These are phyloP conservation scores for Thereva unica DNA, from an alignment of 2,888 invertebrate genomes.

Conservation along the genomic window DNA sequence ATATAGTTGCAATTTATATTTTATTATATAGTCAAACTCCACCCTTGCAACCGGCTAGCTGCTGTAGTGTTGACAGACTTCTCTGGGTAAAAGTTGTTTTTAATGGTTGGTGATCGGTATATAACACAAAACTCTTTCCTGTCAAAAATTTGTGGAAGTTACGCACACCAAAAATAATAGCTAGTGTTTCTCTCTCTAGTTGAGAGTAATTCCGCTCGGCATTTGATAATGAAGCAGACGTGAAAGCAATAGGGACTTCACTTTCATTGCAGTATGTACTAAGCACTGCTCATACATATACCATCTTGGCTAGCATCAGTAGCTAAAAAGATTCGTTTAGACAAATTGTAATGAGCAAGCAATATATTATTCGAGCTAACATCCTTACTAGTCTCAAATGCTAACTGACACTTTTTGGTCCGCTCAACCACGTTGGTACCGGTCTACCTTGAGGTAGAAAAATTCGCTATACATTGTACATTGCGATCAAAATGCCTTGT, in stretches of 20 bases:
- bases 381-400: too few species aligned
- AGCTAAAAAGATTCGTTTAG: neutral
- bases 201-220: too few species aligned
- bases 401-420: neutral
- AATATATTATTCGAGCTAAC: neutral
- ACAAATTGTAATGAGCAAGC: neutral
- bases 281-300: conserved; percentile 17
- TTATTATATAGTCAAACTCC: too few species aligned
- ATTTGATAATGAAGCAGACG: conserved; percentile 11
- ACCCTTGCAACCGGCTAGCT: too few species aligned
- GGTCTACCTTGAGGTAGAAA: too few species aligned
- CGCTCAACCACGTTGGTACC: too few species aligned
- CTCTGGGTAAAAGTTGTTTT: neutral
- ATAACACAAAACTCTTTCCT: conserved; percentile 1
- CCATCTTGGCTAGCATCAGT: conserved; percentile 1
- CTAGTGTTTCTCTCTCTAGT: conserved; percentile 37
- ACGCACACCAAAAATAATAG: conserved; percentile 36
- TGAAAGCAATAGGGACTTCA: too few species aligned
- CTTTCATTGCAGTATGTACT: conserved; percentile 8
- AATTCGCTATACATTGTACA: too few species aligned
- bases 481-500: too few species aligned
- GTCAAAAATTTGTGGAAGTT: conserved; percentile 34
- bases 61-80: neutral
- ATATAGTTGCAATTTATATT: too few species aligned
- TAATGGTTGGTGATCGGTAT: conserved; percentile 16